Evolutionary conservation across 2,797 vertebrate genomes (phyloP), one percentile per base, ranked within the genome.

Genomic region (Ctenopoma multispine): DNA sequence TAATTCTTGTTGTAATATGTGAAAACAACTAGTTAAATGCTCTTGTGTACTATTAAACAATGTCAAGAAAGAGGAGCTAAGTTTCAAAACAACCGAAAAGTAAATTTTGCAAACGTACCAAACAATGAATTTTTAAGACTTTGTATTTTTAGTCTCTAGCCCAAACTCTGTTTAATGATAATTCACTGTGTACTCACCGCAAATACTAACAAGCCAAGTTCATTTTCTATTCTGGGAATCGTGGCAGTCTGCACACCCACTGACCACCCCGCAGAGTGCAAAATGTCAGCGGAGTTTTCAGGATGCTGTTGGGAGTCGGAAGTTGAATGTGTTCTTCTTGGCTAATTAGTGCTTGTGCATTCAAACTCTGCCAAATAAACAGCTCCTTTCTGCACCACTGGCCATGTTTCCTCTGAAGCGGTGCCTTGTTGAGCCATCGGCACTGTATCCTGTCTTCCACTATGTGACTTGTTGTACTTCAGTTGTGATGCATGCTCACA

Each of bases 331-430:
- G 73, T 77, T 84, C 80, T 76, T 54, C 61, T 68, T 6, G 20
- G 82, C 84, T 91, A 91, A 91, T 93, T 90, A 91, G 79, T 59
- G 73, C 53, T 41, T 67, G 83, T 81, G 86, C 86, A 83, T 90
- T 83, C 79, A 83, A 85, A 87, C 71, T 73, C 81, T 64, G 87
- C 89, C 89, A 91, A 92, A 92, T 91, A 92, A 86, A 78, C 79
- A 74, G 72, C 80, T 77, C 72, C 88, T 90, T 89, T 90, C 87
- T 85, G 89, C 89, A 83, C 85, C 84, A 78, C 62, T 85, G 85
- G 78, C 79, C 85, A 47, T 65, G 72, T 80, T 81, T 79, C 82
- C 85, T 87, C 75, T 61, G 76, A 83, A 78, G 84, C 77, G 51
- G 20, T 60, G 77, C 80, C 77, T 84, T 70, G 85, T 86, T 72